phyloP scores from a whole-genome alignment of 2,113 vertebrate genomes.

The Mugil cephalus region DNA sequence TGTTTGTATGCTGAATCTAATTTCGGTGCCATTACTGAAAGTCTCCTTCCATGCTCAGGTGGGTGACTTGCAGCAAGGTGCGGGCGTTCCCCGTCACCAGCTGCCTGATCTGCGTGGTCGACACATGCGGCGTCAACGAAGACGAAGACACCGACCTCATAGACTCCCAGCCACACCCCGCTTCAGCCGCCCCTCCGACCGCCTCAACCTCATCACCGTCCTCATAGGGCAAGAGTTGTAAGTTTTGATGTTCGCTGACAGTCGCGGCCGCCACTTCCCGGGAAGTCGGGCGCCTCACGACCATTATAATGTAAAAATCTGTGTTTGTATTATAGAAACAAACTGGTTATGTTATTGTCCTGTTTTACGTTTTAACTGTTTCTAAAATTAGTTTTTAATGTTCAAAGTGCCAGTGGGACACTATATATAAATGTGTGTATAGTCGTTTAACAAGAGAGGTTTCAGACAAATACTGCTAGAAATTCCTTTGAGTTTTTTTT shows the following conservation, averaged over 20 bases:
- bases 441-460: neutral
- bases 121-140: slow-evolving; percentile 97
- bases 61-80: slow-evolving; percentile 94
- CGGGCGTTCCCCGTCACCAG: slow-evolving; percentile 97
- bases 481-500: too few relatives aligned
- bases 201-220: slow-evolving; percentile 48
- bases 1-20: neutral
- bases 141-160: slow-evolving; percentile 84
- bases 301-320: neutral
- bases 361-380: slow-evolving; percentile 1
- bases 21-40: neutral
- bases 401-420: slow-evolving; percentile 33
- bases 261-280: neutral
- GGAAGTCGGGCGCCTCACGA: neutral
- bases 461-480: too few relatives aligned
- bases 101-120: slow-evolving; percentile 96
- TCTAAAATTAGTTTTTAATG: neutral
- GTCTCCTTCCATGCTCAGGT: slow-evolving; percentile 33
- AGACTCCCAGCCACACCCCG: slow-evolving; percentile 66
- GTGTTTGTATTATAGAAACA: neutral
- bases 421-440: slow-evolving; percentile 5
- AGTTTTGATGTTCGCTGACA: neutral
- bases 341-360: neutral
- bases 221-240: slow-evolving; percentile 28
- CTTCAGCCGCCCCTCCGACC: slow-evolving; percentile 30